Conservation (phyloP, 2,888 invertebrate genomes). For the Meloe dianella region DNA sequence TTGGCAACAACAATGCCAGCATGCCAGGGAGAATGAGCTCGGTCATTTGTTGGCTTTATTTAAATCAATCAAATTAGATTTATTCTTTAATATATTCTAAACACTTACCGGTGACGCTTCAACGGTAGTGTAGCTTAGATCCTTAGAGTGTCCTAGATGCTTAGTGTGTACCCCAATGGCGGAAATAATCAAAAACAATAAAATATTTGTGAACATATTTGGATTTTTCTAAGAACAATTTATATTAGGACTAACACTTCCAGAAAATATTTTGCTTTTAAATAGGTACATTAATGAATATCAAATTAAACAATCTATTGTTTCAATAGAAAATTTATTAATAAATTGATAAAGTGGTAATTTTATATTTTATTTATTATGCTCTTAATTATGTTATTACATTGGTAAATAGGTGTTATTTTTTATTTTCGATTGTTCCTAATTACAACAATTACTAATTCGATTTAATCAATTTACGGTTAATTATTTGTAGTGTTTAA, state of each 20-base stretch:
- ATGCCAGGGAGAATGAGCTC: background rate
- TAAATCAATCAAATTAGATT: no score
- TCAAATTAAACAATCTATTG: background rate
- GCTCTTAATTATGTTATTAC: background rate
- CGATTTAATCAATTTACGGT: background rate
- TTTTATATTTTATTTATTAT: background rate
- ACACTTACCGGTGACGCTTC: no score
- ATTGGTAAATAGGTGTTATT: background rate
- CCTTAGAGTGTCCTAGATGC: no score
- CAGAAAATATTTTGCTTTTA: background rate
- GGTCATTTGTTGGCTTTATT: background rate
- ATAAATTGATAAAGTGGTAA: background rate
- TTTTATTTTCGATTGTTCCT: conserved; percentile 4
- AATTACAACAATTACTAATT: background rate
- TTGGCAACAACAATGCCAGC: background rate
- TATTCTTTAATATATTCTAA: no score
- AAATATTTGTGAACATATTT: background rate
- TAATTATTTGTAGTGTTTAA: no score
- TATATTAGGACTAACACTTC: background rate
- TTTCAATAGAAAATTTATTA: background rate
- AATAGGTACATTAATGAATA: background rate
- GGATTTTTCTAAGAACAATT: background rate
- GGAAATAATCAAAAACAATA: background rate
- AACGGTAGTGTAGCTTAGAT: no score
- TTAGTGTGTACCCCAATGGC: background rate